A percentile compares a stretch with the other conserved stretches of the same genome.
Evolutionary conservation across 2,113 vertebrate genomes (phyloP).

Genomic region (Nothobranchius furzeri): DNA sequence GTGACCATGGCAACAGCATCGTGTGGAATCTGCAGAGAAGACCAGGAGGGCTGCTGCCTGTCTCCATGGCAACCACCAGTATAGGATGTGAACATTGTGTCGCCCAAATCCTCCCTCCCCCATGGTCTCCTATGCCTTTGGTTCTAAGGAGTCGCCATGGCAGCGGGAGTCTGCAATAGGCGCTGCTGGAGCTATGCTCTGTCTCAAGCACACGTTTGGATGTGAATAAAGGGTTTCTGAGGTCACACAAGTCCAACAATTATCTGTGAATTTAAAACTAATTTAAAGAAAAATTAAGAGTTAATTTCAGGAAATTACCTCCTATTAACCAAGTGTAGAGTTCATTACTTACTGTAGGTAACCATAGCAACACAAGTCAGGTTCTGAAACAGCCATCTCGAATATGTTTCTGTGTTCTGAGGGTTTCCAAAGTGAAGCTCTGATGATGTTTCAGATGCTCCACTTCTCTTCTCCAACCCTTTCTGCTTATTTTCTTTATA

Average conservation of each 20-base stretch:
- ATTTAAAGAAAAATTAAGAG: no score
- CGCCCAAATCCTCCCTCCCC: slow-evolving; percentile 25
- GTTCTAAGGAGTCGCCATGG: slow-evolving; percentile 29
- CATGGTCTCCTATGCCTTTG: slow-evolving; percentile 24
- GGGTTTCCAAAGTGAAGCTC: no score
- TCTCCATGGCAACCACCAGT: slow-evolving; percentile 78
- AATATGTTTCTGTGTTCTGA: no score
- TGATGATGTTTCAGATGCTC: no score
- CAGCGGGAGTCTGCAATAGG: slow-evolving; percentile 16
- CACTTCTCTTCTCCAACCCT: no score
- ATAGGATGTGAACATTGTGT: slow-evolving; percentile 62
- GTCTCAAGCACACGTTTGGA: slow-evolving; percentile 16
- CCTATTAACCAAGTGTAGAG: no score
- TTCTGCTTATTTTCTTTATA: no score
- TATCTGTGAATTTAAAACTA: no score
- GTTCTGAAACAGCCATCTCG: no score
- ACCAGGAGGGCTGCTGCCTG: slow-evolving; percentile 71
- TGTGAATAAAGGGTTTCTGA: slow-evolving; percentile 4
- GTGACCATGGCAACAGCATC: slow-evolving; percentile 82
- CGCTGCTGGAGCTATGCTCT: slow-evolving; percentile 22
- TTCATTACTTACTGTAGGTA: no score
- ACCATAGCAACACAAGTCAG: no score
- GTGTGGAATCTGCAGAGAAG: slow-evolving; percentile 77
- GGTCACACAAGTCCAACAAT: neutral
- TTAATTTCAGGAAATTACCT: no score